A percentile compares a stretch with the other conserved stretches of the same genome.
phyloP scores from a whole-genome alignment of 2,888 invertebrate genomes.

The Hedya salicella region DNA sequence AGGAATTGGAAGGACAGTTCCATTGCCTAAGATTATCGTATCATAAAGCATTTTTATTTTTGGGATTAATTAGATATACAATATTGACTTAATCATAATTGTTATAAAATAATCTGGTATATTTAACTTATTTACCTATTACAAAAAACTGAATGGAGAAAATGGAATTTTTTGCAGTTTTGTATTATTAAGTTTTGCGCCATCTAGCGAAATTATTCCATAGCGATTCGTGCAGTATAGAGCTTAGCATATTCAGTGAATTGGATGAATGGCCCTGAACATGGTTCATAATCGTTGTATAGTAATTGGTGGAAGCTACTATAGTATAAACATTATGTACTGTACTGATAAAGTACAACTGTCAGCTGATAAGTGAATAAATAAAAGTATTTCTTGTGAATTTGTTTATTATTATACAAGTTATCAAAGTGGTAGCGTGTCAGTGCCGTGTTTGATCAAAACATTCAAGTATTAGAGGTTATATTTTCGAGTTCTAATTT shows the following conservation, averaged over 20 bases:
- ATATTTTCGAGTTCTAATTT: conserved; percentile 21
- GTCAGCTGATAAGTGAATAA: conserved; percentile 41
- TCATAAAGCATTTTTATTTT: too few species aligned
- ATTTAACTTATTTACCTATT: too few species aligned
- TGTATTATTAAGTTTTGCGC: conserved; percentile 40
- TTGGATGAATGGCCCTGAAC: conserved; percentile 44
- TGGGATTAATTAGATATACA: not conserved
- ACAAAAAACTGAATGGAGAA: too few species aligned
- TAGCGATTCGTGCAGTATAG: conserved; percentile 42
- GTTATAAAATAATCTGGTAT: too few species aligned
- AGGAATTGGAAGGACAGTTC: not conserved
- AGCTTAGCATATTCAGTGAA: conserved; percentile 43
- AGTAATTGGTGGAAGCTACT: conserved; percentile 30
- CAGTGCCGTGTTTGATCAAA: conserved; percentile 17
- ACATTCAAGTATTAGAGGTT: conserved; percentile 36
- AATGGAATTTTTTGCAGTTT: not conserved
- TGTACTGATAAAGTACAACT: conserved; percentile 28
- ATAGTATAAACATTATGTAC: conserved; percentile 31
- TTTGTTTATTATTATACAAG: conserved; percentile 10
- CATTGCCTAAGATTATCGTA: not conserved
- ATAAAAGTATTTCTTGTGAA: conserved; percentile 34
- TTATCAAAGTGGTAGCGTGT: conserved; percentile 20
- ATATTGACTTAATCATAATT: too few species aligned
- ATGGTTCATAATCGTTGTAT: conserved; percentile 23
- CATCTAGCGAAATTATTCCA: conserved; percentile 46